Evolutionary conservation across 2,888 invertebrate genomes (phyloP), one percentile per base, ranked within the genome.

Genomic region (Parochlus steinenii): DNA sequence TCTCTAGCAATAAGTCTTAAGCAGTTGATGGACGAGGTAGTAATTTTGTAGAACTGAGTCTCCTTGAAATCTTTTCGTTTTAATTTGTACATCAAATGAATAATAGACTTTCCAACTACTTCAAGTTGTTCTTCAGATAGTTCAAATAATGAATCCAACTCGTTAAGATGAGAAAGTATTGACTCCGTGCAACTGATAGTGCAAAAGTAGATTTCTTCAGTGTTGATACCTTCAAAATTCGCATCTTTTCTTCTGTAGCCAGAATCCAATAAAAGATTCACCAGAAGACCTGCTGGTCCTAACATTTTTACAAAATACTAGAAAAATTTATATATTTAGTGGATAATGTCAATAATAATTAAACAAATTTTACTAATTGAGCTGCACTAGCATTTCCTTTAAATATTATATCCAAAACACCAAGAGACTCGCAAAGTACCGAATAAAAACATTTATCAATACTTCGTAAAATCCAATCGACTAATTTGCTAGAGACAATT

Each of bases 401-500:
- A 12, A 48, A 44, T n/a, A 49, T 18, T 3, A 42, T 38, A 16
- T 46, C 37, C 27, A 49, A 36, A 2, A 42, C 40, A 35, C 38
- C 40, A 4, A 49, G 31, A 31, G 46, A 39, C 39, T 48, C 47
- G 34, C 46, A 45, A 3, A 44, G 39, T 4, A 45, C 42, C 4
- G 42, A 38, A 10, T 40, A 27, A 14, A 40, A 44, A 28, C 42
- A 44, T 6, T 42, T 54, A 25, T 51, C 56, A 16, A 65, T 43
- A 40, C 63, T 63, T 33, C 59, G 52, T 26, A 63, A 47, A 35
- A 63, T 58, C 65, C 65, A 67, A 6, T 50, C 48, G 11, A 64
- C 46, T 1, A 59, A 54, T 48, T 54, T 57, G 31, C 45, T 47
- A 4, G 64, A 44, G 24, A 51, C 52, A 25, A 55, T 54, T 22